Evolutionary conservation across 2,797 vertebrate species (phyloP), one percentile per base, ranked within the genome.

Genomic region (Crossoptilon crossoptilon): DNA sequence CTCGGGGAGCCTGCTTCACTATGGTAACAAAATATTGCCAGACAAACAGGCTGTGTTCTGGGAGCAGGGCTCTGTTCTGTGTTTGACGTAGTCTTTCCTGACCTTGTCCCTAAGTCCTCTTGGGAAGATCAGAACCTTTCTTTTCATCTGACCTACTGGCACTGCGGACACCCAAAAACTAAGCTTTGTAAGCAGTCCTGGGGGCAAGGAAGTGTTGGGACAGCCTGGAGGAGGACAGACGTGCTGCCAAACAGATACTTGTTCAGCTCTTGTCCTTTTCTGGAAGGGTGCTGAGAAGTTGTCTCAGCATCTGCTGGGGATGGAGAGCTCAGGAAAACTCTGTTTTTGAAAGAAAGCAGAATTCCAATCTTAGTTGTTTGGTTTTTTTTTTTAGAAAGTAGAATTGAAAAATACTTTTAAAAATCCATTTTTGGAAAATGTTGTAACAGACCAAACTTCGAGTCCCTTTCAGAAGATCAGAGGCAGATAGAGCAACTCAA

Each of bases 211-310:
- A 29, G 23, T 13, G 49, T 60, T 62, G 53, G 79, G 80, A 55
- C 37, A 86, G 59, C 59, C 24, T 8, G 3, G 79, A 63, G 55
- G 59, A 76, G 35, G 19, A 37, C 17, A 59, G 35, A 39, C 22
- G n/a, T 1, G 0, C 27, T 24, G 56, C 79, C 2, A 9, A 86
- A 67, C 17, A 9, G 17, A 15, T 0, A 0, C 60, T 41, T 51
- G n/a, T n/a, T 79, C n/a, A 21, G 49, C 55, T 31, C 59, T n/a
- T 43, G 59, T 14, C 66, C 68, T 90, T 87, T 82, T 44, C 72
- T 88, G 75, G 39, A 80, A 79, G 35, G 24, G n/a, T 88, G 74
- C 71, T 60, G 70, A 64, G 90, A 60, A 59, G 29, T n/a, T 41
- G 23, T 66, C 64, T 71, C 24, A 26, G 49, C n/a, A 31, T 62